Evolutionary conservation across 2,888 invertebrate genomes (phyloP).

Genomic region (Clanis bilineata): DNA sequence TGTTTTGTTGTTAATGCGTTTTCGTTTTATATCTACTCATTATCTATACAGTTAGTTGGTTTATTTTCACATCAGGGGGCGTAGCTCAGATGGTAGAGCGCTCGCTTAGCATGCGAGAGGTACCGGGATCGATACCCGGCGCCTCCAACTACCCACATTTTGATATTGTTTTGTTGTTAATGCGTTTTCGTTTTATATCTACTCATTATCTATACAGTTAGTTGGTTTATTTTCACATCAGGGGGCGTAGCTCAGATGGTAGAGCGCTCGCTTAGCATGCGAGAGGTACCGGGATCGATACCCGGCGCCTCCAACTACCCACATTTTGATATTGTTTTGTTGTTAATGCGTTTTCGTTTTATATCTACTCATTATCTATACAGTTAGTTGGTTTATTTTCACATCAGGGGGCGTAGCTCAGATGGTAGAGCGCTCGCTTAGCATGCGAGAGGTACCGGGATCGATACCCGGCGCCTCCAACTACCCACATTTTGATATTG

Average conservation of each 20-base stretch:
- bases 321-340: background rate
- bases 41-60: background rate
- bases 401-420: conserved; percentile 77
- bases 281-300: conserved; percentile 77
- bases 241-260: conserved; percentile 82
- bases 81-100: conserved; percentile 63
- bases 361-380: too few relatives aligned
- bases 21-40: background rate
- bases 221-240: too few relatives aligned
- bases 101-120: conserved; percentile 80
- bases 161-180: background rate
- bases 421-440: conserved; percentile 83
- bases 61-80: conserved; percentile 23
- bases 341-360: too few relatives aligned
- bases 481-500: conserved; percentile 4
- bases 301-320: conserved; percentile 47
- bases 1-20: background rate
- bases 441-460: conserved; percentile 82
- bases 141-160: conserved; percentile 56
- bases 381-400: too few relatives aligned
- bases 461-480: conserved; percentile 82
- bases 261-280: conserved; percentile 83
- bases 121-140: conserved; percentile 82
- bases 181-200: background rate
- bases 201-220: background rate